Percentiles rank a stretch among this genome's conserved stretches.
Conservation (phyloP, 2,797 vertebrate genomes). For the Hemitrygon akajei region DNA sequence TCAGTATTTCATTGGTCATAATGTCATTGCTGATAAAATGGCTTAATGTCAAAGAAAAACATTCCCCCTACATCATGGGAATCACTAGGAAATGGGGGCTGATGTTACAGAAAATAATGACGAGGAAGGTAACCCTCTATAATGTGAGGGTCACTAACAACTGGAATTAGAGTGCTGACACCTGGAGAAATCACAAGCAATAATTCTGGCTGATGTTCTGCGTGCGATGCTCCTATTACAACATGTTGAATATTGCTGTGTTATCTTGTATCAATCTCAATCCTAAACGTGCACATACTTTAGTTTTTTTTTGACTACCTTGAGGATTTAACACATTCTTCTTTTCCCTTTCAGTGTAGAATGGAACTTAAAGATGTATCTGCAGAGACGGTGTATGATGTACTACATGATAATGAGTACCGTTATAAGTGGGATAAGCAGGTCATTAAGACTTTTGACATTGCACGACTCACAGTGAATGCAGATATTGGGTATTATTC, state of each 20-base stretch:
- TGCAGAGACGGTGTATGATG: constrained; percentile 62
- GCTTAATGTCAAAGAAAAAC: no score
- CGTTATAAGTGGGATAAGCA: constrained; percentile 59
- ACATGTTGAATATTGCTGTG: not conserved
- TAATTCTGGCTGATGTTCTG: not conserved
- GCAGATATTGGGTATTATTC: constrained; percentile 67
- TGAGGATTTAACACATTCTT: not conserved
- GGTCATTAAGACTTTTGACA: constrained; percentile 62
- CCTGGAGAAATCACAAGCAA: not conserved
- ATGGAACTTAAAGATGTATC: constrained; percentile 58
- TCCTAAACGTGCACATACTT: not conserved
- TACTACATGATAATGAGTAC: constrained; percentile 61
- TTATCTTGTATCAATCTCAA: not conserved
- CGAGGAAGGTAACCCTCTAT: no score
- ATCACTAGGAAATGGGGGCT: no score
- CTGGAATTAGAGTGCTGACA: no score
- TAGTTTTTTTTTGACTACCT: not conserved
- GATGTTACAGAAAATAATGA: no score
- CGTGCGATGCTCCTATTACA: not conserved
- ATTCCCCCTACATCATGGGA: no score
- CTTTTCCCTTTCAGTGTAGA: constrained; percentile 51
- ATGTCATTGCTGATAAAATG: no score
- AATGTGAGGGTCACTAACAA: no score
- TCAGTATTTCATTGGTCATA: no score
- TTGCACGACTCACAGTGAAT: constrained; percentile 55